phyloP scores from a whole-genome alignment of 30 jellyfish, hydroid and myxozoan species.

The Cassiopea xamachana region DNA sequence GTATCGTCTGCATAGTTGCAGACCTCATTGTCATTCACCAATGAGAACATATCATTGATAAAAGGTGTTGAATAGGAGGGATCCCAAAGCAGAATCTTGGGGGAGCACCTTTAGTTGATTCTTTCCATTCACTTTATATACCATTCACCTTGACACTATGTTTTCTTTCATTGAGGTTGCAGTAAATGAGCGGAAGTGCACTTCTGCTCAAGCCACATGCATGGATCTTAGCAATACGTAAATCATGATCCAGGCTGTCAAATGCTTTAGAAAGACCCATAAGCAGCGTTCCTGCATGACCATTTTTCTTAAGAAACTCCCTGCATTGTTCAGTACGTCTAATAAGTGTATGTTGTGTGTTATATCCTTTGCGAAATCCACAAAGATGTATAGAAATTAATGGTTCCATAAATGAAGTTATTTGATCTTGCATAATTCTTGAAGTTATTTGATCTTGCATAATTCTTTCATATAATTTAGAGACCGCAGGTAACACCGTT shows the following conservation, averaged over 20 bases:
- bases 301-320: not conserved
- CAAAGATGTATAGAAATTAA: conserved; percentile 14
- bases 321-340: conserved; percentile 15
- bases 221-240: conserved; percentile 32
- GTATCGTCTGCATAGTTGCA: not conserved
- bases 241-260: conserved; percentile 3
- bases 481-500: conserved; percentile 27
- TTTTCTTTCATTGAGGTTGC: not conserved
- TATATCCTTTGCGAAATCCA: conserved; percentile 24
- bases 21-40: not conserved
- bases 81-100: conserved; percentile 14
- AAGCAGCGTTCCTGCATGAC: conserved; percentile 7
- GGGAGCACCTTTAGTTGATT: conserved; percentile 19
- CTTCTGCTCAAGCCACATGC: conserved; percentile 24
- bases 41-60: not conserved
- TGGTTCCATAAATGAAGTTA: conserved; percentile 13
- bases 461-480: not conserved
- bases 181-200: conserved; percentile 13
- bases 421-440: not conserved
- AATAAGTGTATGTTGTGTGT: conserved; percentile 4
- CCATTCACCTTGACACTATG: conserved; percentile 16
- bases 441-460: not conserved
- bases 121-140: not conserved
- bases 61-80: not conserved
- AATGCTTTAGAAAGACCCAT: conserved; percentile 22